Conservation (phyloP, 2,113 vertebrate genomes). For the Alethe castanea region DNA sequence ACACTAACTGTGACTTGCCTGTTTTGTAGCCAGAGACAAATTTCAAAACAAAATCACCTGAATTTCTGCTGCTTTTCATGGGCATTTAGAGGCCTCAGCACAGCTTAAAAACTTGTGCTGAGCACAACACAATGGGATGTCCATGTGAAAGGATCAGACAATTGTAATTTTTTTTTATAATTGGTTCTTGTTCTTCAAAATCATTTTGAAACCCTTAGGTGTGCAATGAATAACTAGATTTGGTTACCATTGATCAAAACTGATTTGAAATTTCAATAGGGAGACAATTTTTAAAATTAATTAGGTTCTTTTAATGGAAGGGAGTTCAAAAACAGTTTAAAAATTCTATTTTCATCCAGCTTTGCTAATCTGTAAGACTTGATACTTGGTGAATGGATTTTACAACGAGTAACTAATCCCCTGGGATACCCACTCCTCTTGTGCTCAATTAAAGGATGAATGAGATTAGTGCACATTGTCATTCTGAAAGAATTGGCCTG, state of each 20-base stretch:
- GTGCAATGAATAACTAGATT: background rate
- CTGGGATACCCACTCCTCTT: background rate
- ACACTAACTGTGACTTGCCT: background rate
- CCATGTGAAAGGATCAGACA: background rate
- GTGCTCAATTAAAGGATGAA: slow-evolving; percentile 14
- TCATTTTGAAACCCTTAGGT: background rate
- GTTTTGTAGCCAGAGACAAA: background rate
- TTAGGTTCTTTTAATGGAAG: background rate
- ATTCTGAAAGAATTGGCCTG: background rate
- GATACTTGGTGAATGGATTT: background rate
- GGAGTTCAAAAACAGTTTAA: background rate
- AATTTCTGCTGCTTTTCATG: background rate
- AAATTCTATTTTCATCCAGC: background rate
- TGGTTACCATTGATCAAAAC: background rate
- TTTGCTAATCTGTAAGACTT: background rate
- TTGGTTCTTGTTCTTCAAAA: background rate
- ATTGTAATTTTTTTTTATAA: background rate
- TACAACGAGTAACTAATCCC: background rate
- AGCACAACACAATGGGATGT: background rate
- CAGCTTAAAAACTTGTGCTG: background rate
- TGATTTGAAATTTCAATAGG: background rate
- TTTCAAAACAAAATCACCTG: background rate
- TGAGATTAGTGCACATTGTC: background rate
- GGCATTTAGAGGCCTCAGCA: background rate
- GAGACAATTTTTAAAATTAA: background rate